phyloP scores from a whole-genome alignment of 1,140 invertebrate genomes.

The Microplitis demolitor region DNA sequence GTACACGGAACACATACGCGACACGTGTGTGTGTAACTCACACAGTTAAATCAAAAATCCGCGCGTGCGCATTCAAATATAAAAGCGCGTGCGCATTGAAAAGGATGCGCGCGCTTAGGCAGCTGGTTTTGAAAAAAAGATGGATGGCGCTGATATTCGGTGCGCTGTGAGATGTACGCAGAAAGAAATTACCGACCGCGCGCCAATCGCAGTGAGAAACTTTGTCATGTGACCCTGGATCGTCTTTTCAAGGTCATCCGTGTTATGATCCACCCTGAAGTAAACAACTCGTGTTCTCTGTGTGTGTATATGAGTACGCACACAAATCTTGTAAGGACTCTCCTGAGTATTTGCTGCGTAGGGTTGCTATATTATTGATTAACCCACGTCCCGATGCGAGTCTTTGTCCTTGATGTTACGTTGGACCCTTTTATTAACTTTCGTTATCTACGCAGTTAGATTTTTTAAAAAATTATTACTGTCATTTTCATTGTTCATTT shows the following conservation, averaged over 20 bases:
- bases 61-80: too few species aligned
- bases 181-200: too few species aligned
- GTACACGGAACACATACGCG: constrained; percentile 5
- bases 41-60: too few species aligned
- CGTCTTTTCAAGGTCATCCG: constrained; percentile 22
- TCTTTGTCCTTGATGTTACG: neutral
- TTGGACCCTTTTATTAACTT: neutral
- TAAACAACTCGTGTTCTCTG: neutral
- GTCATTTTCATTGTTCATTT: too few species aligned
- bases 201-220: neutral
- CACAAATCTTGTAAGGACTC: neutral
- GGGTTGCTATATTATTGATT: neutral
- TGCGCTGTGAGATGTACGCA: neutral
- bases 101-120: too few species aligned
- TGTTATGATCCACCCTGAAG: constrained; percentile 18
- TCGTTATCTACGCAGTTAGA: neutral
- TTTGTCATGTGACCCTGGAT: constrained; percentile 12
- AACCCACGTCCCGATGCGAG: neutral
- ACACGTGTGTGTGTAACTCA: neutral
- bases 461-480: neutral
- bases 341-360: neutral
- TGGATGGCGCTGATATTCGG: too few species aligned
- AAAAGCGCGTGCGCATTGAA: too few species aligned
- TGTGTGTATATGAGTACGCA: neutral
- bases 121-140: too few species aligned